phyloP scores from a whole-genome alignment of 2,888 invertebrate species.

The Steromphala cineraria region DNA sequence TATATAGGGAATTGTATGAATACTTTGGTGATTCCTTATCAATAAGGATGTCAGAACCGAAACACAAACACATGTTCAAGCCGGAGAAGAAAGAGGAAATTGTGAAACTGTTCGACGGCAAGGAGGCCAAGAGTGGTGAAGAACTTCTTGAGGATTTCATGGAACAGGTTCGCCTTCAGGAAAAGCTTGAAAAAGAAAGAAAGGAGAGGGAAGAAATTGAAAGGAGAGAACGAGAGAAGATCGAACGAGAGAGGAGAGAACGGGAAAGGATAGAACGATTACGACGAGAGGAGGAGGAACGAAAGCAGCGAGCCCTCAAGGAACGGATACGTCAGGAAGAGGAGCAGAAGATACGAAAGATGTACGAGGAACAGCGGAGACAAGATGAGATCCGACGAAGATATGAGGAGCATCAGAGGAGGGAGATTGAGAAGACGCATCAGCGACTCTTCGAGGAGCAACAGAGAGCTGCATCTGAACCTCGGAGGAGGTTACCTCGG shows the following conservation, averaged over 20 bases:
- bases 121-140: constrained; percentile 67
- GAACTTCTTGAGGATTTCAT: constrained; percentile 69
- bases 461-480: constrained; percentile 33
- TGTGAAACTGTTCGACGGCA: constrained; percentile 58
- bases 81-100: constrained; percentile 47
- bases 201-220: constrained; percentile 41
- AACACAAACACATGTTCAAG: constrained; percentile 52
- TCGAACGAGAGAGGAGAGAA: constrained; percentile 28
- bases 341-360: constrained; percentile 19
- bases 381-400: constrained; percentile 18
- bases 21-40: constrained; percentile 73
- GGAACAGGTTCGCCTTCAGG: constrained; percentile 59
- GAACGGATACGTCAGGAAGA: constrained; percentile 24
- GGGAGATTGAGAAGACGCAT: constrained; percentile 10
- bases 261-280: constrained; percentile 37
- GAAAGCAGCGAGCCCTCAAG: constrained; percentile 37
- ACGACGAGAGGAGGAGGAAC: constrained; percentile 38
- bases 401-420: not conserved
- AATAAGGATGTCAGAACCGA: constrained; percentile 59
- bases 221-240: constrained; percentile 29
- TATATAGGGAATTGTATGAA: constrained; percentile 67
- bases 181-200: constrained; percentile 52
- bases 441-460: constrained; percentile 26
- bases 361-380: constrained; percentile 21
- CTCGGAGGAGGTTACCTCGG: not conserved